Conservation (phyloP, 2,888 invertebrate genomes). For the Pseudococcus viburni region DNA sequence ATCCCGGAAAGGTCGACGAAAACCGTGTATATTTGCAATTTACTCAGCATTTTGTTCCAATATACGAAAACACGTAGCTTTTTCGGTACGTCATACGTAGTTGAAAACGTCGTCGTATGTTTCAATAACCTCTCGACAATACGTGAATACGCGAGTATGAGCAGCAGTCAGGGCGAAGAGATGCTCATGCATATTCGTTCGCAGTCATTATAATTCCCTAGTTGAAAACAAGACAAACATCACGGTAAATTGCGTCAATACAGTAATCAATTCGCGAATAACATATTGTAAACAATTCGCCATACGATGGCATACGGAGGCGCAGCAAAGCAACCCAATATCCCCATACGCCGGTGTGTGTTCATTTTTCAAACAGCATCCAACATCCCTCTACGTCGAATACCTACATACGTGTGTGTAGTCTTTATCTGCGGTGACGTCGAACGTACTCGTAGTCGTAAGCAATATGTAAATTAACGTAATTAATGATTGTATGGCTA, state of each 20-base stretch:
- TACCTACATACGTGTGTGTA: neutral
- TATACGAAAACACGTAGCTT: too few species aligned
- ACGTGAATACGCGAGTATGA: neutral
- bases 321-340: neutral
- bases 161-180: neutral
- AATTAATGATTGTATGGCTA: neutral
- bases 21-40: neutral
- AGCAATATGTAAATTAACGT: conserved; percentile 31
- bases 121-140: conserved; percentile 27
- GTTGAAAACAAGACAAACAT: neutral
- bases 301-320: neutral
- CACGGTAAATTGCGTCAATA: conserved; percentile 20
- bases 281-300: conserved; percentile 22
- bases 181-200: neutral
- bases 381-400: neutral
- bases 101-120: neutral
- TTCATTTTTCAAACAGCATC: conserved; percentile 27
- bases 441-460: neutral
- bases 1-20: too few species aligned
- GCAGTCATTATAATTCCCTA: neutral
- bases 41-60: neutral
- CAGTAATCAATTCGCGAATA: conserved; percentile 29
- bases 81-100: neutral
- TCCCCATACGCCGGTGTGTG: neutral
- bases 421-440: conserved; percentile 17